Evolutionary conservation across 1,140 invertebrate genomes (phyloP), one percentile per base, ranked within the genome.

Genomic region (Pogonomyrmex barbatus): DNA sequence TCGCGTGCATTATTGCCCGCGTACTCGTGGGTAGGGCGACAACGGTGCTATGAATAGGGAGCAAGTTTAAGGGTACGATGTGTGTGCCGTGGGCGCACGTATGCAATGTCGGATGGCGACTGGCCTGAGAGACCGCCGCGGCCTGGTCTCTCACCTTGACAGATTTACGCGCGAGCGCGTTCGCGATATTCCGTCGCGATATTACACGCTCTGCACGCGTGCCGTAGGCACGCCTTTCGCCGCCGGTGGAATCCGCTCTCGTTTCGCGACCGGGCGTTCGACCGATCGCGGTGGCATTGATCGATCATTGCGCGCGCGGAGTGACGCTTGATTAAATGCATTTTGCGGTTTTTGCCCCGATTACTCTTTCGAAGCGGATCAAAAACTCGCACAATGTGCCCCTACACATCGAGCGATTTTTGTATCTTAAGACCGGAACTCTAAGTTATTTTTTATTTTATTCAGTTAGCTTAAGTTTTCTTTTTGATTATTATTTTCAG

Each of bases 61-160:
- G 88, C 89, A 91, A 92, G 91, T 92, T 92, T 92, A 91, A 92
- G 88, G 91, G 88, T 89, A 90, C 88, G 81, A 86, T 36, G 58
- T 47, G 58, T 52, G 47, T 39, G 33, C 36, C 77, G 63, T 39
- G 73, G 62, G 54, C 60, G 71, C 81, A 86, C 60, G 85, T 39
- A 65, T 63, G 75, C 58, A 42, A 36, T 33, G 77, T 67, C 86
- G 76, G 36, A n/a, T 75, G 45, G 12, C 36, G 36, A n/a, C n/a
- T 14, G n/a, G 14, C 4, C n/a, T n/a, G n/a, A n/a, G 17, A 50
- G 17, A 36, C 39, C 36, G 45, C 45, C 39, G 62, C n/a, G 33
- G 47, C 42, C 42, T 8, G 54, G 14, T 54, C 67, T 54, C 67
- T 79, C 67, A 68, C 42, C 86, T 88, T 86, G 91, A 91, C 87